Evolutionary conservation across 2,113 vertebrate genomes (phyloP), one percentile per base, ranked within the genome.

Genomic region (Aspidoscelis tigris): DNA sequence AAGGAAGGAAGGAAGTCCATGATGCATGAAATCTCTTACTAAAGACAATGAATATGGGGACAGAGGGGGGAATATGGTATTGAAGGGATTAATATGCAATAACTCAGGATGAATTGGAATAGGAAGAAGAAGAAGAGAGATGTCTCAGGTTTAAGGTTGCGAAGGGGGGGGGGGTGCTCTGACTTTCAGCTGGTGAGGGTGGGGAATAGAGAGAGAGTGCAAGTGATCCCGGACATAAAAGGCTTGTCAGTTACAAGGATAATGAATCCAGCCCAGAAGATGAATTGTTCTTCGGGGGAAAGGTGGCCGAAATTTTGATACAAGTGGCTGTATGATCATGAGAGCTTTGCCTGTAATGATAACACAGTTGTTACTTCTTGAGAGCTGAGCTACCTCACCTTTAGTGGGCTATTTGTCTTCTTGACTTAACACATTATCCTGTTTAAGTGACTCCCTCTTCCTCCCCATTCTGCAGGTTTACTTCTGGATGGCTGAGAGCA

Each of bases 1-100:
- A 16, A 61, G 12, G 18, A 33, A 33, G 33, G 33, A 33, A 33
- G 33, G 33, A 33, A 18, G 18, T 61, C 14, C 58, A 61, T 61
- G 58, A 16, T 18, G 18, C 58, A 18, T 61, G 18, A 61, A 61
- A 18, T 4, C 18, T 18, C 75, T 83, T 88, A 88, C 88, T 86
- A 70, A 70, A 81, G 88, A 88, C 84, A 86, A 79, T 92, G 94
- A 96, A 91, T 74, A 86, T 93, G 88, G 84, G 90, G 93, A 95
- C 88, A 88, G 91, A 80, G 64, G 0, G 14, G 66, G 66, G 84
- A 83, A 91, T 84, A 7, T 92, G 81, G 47, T 87, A 84, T 90
- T 87, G 71, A 81, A 86, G 43, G 47, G 87, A 72, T 26, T 12
- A 69, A 24, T 71, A 86, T 79, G 84, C n/a, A 92, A 91, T 61